phyloP scores from a whole-genome alignment of 1,140 invertebrate genomes.

The Homalodisca vitripennis region DNA sequence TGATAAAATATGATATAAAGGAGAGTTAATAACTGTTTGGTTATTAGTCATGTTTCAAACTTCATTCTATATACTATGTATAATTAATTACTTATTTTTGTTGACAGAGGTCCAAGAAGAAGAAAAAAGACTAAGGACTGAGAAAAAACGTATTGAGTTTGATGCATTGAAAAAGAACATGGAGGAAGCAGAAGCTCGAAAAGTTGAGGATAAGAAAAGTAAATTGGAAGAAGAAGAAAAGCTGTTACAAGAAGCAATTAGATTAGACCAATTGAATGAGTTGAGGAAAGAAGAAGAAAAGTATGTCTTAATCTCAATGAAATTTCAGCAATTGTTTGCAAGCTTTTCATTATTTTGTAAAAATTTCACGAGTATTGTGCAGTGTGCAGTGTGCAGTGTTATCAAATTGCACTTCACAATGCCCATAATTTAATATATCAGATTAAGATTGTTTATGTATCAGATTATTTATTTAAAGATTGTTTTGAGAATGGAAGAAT shows the following conservation, averaged over 20 bases:
- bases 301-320: neutral
- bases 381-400: no score
- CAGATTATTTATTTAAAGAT: no score
- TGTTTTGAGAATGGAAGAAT: no score
- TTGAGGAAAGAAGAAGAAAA: conserved; percentile 10
- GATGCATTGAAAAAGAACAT: conserved; percentile 13
- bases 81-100: neutral
- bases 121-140: neutral
- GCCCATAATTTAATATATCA: no score
- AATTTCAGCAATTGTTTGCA: no score
- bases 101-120: neutral
- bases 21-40: neutral
- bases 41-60: neutral
- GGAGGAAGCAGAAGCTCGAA: conserved; percentile 15
- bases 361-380: no score
- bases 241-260: neutral
- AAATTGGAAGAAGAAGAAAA: neutral
- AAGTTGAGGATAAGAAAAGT: conserved; percentile 10
- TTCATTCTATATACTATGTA: neutral
- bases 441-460: no score
- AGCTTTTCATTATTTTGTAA: no score
- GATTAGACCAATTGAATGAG: neutral
- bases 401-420: no score
- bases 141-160: neutral
- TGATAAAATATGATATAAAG: neutral